Conservation (phyloP, 2,888 invertebrate genomes). For the Xanthostigma xanthostigma region DNA sequence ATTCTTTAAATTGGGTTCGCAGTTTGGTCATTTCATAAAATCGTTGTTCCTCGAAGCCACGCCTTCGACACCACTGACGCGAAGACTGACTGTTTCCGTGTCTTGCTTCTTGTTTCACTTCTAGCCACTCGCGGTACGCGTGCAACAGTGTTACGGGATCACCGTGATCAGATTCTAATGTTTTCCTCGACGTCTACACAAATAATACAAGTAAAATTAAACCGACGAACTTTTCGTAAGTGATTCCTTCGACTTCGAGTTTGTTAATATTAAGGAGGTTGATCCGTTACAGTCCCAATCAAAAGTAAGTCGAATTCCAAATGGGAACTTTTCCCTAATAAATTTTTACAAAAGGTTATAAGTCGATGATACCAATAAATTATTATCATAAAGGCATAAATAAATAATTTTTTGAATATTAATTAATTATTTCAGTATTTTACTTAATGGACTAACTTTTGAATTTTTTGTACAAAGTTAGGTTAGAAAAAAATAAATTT, state of each 20-base stretch:
- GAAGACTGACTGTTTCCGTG: conserved; percentile 26
- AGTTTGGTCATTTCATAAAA: conserved; percentile 94
- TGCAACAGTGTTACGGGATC: conserved; percentile 86
- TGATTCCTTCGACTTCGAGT: not conserved
- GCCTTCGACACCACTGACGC: conserved; percentile 72
- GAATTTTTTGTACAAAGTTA: too few species aligned
- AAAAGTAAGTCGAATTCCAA: too few species aligned
- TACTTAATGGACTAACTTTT: too few species aligned
- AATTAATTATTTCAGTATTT: too few species aligned
- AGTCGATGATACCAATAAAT: too few species aligned
- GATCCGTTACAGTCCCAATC: too few species aligned
- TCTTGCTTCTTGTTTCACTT: conserved; percentile 46
- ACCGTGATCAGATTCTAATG: conserved; percentile 85
- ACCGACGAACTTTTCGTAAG: not conserved
- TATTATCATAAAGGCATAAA: too few species aligned
- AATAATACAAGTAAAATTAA: not conserved
- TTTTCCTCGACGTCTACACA: conserved; percentile 50
- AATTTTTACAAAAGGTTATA: too few species aligned
- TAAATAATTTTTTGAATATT: too few species aligned
- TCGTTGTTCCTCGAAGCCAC: conserved; percentile 91
- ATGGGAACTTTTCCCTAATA: too few species aligned
- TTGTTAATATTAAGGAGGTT: too few species aligned
- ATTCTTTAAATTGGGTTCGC: conserved; percentile 71
- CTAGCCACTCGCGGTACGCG: conserved; percentile 78
- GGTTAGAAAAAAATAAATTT: too few species aligned